Evolutionary conservation across 2,797 vertebrate species (phyloP).

Genomic region (Phataginus tricuspis): DNA sequence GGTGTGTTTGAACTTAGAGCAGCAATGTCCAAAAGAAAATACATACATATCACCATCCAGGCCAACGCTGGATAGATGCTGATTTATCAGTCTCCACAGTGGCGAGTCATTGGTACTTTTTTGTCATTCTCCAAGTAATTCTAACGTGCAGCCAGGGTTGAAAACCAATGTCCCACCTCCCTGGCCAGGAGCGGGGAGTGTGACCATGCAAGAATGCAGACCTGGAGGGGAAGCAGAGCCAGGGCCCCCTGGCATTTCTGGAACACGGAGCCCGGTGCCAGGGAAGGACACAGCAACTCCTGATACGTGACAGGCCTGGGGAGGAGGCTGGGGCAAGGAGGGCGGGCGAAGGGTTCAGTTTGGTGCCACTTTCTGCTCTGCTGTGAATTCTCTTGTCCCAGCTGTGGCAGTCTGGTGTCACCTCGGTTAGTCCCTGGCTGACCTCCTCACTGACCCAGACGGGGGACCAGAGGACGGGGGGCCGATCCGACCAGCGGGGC

Average conservation of each 20-base stretch:
- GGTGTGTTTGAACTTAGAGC: not conserved
- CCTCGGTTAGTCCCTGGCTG: constrained; percentile 11
- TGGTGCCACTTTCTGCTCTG: not conserved
- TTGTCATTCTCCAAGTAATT: not conserved
- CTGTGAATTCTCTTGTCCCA: not conserved
- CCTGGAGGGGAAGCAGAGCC: not conserved
- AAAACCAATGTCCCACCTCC: not conserved
- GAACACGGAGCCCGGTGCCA: not conserved
- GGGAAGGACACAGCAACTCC: not conserved
- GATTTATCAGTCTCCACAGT: not conserved
- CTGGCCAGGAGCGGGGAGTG: not conserved
- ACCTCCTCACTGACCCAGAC: constrained; percentile 22
- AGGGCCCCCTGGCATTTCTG: not conserved
- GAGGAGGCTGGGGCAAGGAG: too few species aligned
- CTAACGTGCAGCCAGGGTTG: not conserved
- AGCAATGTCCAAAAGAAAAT: not conserved
- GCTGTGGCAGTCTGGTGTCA: not conserved
- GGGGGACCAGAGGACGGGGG: not conserved
- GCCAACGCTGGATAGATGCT: not conserved
- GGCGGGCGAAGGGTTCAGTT: too few species aligned
- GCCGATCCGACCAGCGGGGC: not conserved
- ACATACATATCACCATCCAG: not conserved
- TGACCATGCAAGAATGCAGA: not conserved
- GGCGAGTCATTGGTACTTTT: not conserved
- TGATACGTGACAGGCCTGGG: not conserved